Evolutionary conservation across 2,888 invertebrate genomes (phyloP).

Genomic region (Ectobius pallidus): DNA sequence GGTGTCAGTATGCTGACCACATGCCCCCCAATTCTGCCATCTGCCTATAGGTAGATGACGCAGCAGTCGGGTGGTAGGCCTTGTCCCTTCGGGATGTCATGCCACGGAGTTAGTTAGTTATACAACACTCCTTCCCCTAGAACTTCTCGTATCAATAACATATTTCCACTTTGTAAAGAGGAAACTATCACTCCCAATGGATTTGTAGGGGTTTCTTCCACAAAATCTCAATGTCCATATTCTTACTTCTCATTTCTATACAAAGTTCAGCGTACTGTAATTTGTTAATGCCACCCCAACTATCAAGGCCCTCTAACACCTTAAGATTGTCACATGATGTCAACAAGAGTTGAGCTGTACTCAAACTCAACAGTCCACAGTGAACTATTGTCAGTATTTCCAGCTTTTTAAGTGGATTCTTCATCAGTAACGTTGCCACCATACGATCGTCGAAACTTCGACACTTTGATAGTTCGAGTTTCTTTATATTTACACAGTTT

Average conservation of each 20-base stretch:
- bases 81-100: too few relatives aligned
- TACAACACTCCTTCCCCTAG: too few relatives aligned
- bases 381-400: neutral
- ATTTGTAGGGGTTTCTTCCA: conserved; percentile 21
- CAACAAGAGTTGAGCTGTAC: neutral
- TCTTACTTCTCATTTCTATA: neutral
- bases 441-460: neutral
- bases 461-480: neutral
- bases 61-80: too few relatives aligned
- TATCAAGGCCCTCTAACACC: conserved; percentile 9
- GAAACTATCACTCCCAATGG: neutral
- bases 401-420: conserved; percentile 7
- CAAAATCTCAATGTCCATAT: conserved; percentile 5
- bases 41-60: too few relatives aligned
- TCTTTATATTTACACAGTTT: conserved; percentile 9
- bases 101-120: too few relatives aligned
- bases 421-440: neutral
- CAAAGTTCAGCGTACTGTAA: neutral
- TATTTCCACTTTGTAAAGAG: neutral
- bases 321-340: neutral
- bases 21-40: too few relatives aligned
- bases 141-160: too few relatives aligned
- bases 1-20: too few relatives aligned
- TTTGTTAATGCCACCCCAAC: conserved; percentile 15
- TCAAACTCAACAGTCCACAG: neutral